Conservation (phyloP, 1,140 invertebrate species). For the Megathymus violae region DNA sequence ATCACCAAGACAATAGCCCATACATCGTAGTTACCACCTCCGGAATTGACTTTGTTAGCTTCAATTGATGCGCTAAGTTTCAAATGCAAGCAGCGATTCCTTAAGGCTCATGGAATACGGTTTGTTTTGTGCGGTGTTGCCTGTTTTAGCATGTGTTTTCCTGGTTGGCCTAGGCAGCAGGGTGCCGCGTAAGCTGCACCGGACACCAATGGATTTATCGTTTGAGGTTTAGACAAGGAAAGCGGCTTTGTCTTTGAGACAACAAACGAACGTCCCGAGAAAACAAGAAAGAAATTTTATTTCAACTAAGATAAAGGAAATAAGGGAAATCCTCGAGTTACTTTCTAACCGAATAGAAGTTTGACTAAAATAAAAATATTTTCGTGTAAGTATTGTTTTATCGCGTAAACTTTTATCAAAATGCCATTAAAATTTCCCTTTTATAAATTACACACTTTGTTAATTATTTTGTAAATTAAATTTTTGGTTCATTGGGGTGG, state of each 20-base stretch:
- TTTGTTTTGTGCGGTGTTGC: neutral
- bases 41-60: constrained; percentile 13
- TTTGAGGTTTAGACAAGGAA: constrained; percentile 73
- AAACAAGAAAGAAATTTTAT: constrained; percentile 39
- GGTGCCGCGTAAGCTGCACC: constrained; percentile 56
- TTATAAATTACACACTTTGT: no score
- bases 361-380: neutral
- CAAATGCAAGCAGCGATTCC: neutral
- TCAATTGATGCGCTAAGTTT: constrained; percentile 5
- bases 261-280: constrained; percentile 57
- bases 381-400: neutral
- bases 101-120: constrained; percentile 1
- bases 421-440: no score
- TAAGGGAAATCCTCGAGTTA: constrained; percentile 5
- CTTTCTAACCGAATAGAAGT: neutral
- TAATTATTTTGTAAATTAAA: no score
- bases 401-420: neutral
- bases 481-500: no score
- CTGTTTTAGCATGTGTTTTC: neutral
- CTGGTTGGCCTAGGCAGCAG: constrained; percentile 26
- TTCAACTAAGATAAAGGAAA: constrained; percentile 25
- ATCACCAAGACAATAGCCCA: constrained; percentile 9
- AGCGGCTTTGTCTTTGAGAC: constrained; percentile 77
- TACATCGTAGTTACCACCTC: neutral
- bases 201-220: constrained; percentile 78